Evolutionary conservation across 2,113 vertebrate species (phyloP).

Genomic region (Salminus brasiliensis): DNA sequence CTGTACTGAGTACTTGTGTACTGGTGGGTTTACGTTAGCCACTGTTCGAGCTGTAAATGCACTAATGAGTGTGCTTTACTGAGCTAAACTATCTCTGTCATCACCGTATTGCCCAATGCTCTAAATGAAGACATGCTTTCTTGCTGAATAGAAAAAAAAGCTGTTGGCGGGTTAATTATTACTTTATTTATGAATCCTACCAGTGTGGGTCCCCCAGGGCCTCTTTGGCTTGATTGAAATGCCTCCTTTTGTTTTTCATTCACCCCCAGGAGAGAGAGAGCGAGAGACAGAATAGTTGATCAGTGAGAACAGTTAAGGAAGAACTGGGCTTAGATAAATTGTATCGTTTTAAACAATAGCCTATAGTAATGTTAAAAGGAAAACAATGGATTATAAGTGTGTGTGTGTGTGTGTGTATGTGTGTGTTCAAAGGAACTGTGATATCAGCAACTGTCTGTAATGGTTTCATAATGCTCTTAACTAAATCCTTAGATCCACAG

Average conservation of each 20-base stretch:
- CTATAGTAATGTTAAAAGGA: not conserved
- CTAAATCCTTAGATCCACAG: not conserved
- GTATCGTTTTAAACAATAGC: not conserved
- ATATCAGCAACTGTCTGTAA: not conserved
- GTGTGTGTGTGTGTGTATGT: no score
- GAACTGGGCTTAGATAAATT: not conserved
- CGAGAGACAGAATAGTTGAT: slow-evolving; percentile 36
- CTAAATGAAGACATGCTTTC: not conserved
- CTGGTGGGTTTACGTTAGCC: no score
- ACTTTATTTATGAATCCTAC: slow-evolving; percentile 27
- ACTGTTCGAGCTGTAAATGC: no score
- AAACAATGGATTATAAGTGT: not conserved
- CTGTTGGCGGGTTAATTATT: slow-evolving; percentile 40
- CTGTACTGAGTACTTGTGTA: no score
- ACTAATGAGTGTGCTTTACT: no score
- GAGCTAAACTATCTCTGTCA: no score
- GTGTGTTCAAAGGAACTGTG: not conserved
- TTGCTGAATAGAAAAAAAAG: not conserved
- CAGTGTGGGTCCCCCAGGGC: slow-evolving; percentile 13
- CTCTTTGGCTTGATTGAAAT: slow-evolving; percentile 29
- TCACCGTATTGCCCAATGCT: not conserved
- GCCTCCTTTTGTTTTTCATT: slow-evolving; percentile 13
- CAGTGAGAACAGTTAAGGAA: slow-evolving; percentile 27
- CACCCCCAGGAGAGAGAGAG: slow-evolving; percentile 13
- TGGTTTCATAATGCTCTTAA: not conserved